Evolutionary conservation across 2,113 vertebrate species (phyloP).

Genomic region (Istiophorus platypterus): DNA sequence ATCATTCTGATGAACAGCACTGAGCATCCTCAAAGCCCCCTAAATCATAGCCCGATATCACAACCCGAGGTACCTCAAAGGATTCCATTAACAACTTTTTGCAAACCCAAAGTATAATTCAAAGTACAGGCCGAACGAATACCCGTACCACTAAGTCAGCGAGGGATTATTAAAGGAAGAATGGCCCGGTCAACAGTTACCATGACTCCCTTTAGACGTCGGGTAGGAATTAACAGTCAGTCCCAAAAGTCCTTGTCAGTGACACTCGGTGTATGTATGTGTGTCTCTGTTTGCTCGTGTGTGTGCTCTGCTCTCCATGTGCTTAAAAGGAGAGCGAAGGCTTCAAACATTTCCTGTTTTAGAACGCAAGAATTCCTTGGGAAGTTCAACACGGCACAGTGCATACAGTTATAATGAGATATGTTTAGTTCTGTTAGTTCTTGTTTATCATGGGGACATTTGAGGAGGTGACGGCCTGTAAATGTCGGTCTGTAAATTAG

Average conservation of each 20-base stretch:
- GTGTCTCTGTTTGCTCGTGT: not conserved
- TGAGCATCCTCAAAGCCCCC: not conserved
- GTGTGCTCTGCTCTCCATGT: not conserved
- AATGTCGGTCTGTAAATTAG: not conserved
- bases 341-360: not conserved
- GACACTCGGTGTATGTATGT: conserved; percentile 24
- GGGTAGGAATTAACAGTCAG: conserved; percentile 51
- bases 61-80: not conserved
- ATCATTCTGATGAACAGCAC: not conserved
- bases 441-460: not conserved
- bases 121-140: conserved; percentile 36
- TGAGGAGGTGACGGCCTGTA: not conserved
- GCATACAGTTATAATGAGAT: not conserved
- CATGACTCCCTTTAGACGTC: conserved; percentile 48
- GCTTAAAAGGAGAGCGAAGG: not conserved
- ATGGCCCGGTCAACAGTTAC: conserved; percentile 39
- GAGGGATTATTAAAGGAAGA: conserved; percentile 31
- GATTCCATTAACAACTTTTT: conserved; percentile 3
- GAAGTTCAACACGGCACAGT: too few species aligned
- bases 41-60: not conserved
- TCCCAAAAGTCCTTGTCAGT: conserved; percentile 34
- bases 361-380: not conserved
- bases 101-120: not conserved
- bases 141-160: conserved; percentile 30
- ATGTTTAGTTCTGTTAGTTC: not conserved